phyloP scores from a whole-genome alignment of 1,140 invertebrate genomes.

The Aleiodes sp. region DNA sequence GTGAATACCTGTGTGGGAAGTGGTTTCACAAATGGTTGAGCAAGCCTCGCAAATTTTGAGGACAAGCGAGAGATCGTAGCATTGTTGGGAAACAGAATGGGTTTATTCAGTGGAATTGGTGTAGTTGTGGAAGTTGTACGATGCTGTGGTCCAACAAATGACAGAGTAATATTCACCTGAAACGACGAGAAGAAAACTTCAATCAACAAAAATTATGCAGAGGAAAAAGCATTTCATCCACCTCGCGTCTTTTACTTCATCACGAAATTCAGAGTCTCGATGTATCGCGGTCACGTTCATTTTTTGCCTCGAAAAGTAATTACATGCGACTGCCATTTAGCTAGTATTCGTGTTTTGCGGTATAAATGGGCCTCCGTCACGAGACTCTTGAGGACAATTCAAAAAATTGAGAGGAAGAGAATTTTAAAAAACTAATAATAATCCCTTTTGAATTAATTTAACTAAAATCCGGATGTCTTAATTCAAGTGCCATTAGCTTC shows the following conservation, averaged over 20 bases:
- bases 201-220: slow-evolving; percentile 16
- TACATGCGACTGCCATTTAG: slow-evolving; percentile 25
- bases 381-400: neutral
- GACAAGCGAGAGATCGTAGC: slow-evolving; percentile 45
- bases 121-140: slow-evolving; percentile 48
- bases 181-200: neutral
- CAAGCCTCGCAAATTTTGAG: slow-evolving; percentile 50
- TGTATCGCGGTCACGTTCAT: slow-evolving; percentile 23
- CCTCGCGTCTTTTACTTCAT: neutral
- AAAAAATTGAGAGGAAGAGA: neutral
- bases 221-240: slow-evolving; percentile 4
- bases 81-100: slow-evolving; percentile 38
- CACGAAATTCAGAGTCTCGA: neutral
- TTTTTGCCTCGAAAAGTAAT: slow-evolving; percentile 26
- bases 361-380: slow-evolving; percentile 24
- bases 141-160: slow-evolving; percentile 57
- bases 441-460: neutral
- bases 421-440: too few species aligned
- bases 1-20: slow-evolving; percentile 48
- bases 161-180: slow-evolving; percentile 56
- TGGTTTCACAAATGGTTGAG: slow-evolving; percentile 49
- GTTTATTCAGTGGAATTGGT: slow-evolving; percentile 30
- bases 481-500: slow-evolving; percentile 13
- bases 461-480: slow-evolving; percentile 8
- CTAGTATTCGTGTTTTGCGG: neutral